Conservation (phyloP, 1,140 invertebrate species). For the Teleopsis dalmanni region DNA sequence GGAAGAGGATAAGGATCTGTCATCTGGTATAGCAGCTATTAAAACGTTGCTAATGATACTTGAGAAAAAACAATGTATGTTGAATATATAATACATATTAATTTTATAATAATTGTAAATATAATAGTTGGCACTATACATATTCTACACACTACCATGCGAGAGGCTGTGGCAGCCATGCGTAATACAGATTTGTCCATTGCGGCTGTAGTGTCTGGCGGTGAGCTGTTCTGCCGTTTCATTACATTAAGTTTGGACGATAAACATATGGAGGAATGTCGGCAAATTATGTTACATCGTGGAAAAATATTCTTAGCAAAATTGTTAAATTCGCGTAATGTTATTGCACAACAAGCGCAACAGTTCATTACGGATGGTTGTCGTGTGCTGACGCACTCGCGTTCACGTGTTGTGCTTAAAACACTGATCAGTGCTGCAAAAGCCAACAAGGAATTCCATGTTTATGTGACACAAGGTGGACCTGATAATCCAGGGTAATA, state of each 20-base stretch:
- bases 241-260: constrained; percentile 80
- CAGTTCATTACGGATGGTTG: constrained; percentile 80
- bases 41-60: constrained; percentile 75
- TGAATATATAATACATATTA: constrained; percentile 3
- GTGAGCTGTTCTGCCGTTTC: constrained; percentile 87
- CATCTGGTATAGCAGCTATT: constrained; percentile 83
- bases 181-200: constrained; percentile 73
- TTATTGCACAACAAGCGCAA: constrained; percentile 73
- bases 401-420: constrained; percentile 85
- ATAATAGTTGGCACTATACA: constrained; percentile 70
- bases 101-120: background rate
- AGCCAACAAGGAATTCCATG: constrained; percentile 77
- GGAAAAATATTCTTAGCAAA: constrained; percentile 76
- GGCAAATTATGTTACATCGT: constrained; percentile 73
- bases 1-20: constrained; percentile 69
- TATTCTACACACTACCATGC: constrained; percentile 72
- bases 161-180: constrained; percentile 72
- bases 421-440: constrained; percentile 74
- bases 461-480: constrained; percentile 81
- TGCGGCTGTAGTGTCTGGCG: constrained; percentile 81
- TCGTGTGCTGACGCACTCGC: constrained; percentile 83
- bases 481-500: constrained; percentile 76
- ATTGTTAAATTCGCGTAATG: constrained; percentile 64
- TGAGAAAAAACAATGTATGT: constrained; percentile 66
- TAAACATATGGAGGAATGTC: constrained; percentile 75